These are phyloP conservation scores for Drosophila yooni DNA, from an alignment of 2,888 invertebrate species.

Conservation along the genomic window DNA sequence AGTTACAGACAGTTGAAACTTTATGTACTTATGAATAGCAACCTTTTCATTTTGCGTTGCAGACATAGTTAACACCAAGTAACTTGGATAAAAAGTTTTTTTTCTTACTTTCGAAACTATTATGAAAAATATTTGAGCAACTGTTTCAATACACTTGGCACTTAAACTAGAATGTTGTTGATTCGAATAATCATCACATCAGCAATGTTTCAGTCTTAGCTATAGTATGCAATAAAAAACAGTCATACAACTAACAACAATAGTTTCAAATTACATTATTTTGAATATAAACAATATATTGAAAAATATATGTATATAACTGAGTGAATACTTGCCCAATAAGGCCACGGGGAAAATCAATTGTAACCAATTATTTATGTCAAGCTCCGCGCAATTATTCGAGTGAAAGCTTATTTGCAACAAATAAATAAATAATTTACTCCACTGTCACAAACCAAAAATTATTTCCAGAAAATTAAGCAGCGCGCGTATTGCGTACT, in stretches of 20 bases:
- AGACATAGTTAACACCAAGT: constrained; percentile 48
- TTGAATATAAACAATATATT: neutral
- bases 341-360: constrained; percentile 11
- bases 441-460: constrained; percentile 4
- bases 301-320: neutral
- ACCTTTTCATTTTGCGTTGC: constrained; percentile 31
- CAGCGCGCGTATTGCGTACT: constrained; percentile 38
- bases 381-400: constrained; percentile 14
- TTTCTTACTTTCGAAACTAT: neutral
- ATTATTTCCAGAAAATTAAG: constrained; percentile 66
- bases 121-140: neutral
- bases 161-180: neutral
- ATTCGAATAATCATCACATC: neutral
- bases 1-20: constrained; percentile 56
- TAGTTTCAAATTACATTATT: constrained; percentile 11
- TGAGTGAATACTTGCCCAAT: constrained; percentile 1
- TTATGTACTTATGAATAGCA: constrained; percentile 48
- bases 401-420: constrained; percentile 18
- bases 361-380: constrained; percentile 36
- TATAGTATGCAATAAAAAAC: neutral
- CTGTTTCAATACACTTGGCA: neutral
- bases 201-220: neutral
- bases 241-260: neutral
- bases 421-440: constrained; percentile 35
- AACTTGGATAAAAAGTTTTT: constrained; percentile 26